Base-by-base conservation (phyloP, 2,888 invertebrate species). In the Euclidia mi region DNA sequence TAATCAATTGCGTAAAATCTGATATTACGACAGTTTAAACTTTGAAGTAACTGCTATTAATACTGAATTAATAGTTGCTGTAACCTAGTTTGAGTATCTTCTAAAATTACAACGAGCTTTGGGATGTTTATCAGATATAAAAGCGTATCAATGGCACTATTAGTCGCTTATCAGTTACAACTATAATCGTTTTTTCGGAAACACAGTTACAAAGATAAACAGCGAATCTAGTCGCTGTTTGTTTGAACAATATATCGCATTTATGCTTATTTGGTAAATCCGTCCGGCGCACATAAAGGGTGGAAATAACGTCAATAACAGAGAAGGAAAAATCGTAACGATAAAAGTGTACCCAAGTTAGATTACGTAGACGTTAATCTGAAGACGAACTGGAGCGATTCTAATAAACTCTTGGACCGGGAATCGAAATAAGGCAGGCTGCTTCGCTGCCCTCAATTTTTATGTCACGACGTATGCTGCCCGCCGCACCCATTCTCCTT, bases 291-390 rank as follows among this genome's bases (percentile, higher is more conserved):
- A 32, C 47, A 20, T 32, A 32, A 14, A 18, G 17, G 34, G 15
- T 29, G 32, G 9, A 35, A 47, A 10, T n/a, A 40, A 28, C n/a
- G 25, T 45, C 31, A 43, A 50, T 47, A 56, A 41, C 44, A 43
- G 28, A 43, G 20, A 52, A 46, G 42, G 31, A 51, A 63, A 61
- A 61, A 50, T 34, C 35, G 12, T 6, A 50, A 34, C 18, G 41
- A 37, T 41, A 52, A 47, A 59, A 52, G 53, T 43, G 42, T 50
- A 43, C 40, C 45, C 45, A 56, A 70, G 56, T 61, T 35, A 56
- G 52, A 70, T 65, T 55, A 53, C 52, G 57, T 61, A 56, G 52
- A 49, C 40, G 50, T 65, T 70, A 73, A 70, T 61, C 55, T 61
- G 47, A 38, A 52, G 53, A 43, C 34, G 52, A 52, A 64, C 42